phyloP scores from a whole-genome alignment of 1,140 invertebrate genomes.

The Sinella curviseta region DNA sequence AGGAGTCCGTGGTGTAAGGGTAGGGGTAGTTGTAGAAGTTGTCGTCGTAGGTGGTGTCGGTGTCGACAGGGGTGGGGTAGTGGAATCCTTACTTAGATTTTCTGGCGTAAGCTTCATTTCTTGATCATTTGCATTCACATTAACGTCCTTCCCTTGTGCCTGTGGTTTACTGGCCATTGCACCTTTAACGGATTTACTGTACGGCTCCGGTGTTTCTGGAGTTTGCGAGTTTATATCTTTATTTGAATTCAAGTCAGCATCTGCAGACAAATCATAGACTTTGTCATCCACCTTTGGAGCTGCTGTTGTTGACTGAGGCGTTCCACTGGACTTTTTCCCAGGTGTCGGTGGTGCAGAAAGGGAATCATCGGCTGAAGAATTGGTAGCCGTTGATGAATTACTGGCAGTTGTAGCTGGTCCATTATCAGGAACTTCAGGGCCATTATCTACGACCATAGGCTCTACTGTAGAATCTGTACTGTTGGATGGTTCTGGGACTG shows the following conservation, averaged over 20 bases:
- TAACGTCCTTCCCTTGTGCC: background rate
- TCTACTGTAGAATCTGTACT: background rate
- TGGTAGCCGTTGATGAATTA: background rate
- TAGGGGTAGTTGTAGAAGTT: background rate
- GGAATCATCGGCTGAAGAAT: background rate
- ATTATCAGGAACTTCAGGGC: constrained; percentile 10
- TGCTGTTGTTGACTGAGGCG: background rate
- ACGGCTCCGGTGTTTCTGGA: background rate
- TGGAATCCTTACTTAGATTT: background rate
- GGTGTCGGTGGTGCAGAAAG: constrained; percentile 32
- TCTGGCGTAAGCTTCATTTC: background rate
- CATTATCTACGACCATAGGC: constrained; percentile 8
- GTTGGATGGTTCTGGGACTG: constrained; percentile 39
- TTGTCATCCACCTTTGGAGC: constrained; percentile 25
- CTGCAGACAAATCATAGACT: constrained; percentile 28
- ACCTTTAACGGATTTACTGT: background rate
- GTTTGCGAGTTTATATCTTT: constrained; percentile 18
- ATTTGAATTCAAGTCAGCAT: constrained; percentile 26
- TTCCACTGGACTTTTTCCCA: constrained; percentile 23
- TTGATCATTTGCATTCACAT: background rate
- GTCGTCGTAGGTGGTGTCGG: constrained; percentile 6
- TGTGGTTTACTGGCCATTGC: background rate
- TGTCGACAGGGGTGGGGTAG: background rate
- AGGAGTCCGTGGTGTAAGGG: constrained; percentile 32
- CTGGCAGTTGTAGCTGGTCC: background rate